Evolutionary conservation across 2,888 invertebrate genomes (phyloP), one percentile per base, ranked within the genome.

Genomic region (Ormyrus thymus): DNA sequence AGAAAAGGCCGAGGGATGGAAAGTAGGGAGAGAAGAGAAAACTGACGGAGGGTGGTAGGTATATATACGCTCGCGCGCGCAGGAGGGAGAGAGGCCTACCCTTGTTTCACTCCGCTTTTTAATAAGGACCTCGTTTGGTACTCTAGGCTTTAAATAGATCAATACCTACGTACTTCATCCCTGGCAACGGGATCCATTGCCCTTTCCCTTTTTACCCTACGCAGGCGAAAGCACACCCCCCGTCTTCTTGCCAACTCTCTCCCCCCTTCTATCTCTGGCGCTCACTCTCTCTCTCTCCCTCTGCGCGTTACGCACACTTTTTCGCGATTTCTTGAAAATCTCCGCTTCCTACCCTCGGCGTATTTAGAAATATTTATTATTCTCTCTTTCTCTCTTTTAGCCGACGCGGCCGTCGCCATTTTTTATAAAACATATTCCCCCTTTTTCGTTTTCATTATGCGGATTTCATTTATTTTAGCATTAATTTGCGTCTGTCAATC

Each of bases 41-140:
- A 78, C 76, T 59, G 78, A 78, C 72, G 76, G 81, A 79, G 83
- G 73, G 79, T 48, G 61, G 29, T 58, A 69, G 46, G 59, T n/a
- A 53, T 29, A 29, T 29, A 29, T 29, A 29, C n/a, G 70, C 50
- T 45, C 53, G 71, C 15, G 71, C 11, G 68, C 29, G 43, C 11
- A n/a, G 43, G 48, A 58, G 51, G 50, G 58, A 43, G 64, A 15
- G 51, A 13, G 64, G 53, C 65, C 74, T 68, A 79, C 79, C 81
- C 79, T 77, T 80, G 76, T 81, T 79, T 81, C 77, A 68, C 77
- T 80, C 74, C 86, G 88, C 89, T 90, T 90, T 90, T 90, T 90
- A 89, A 90, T 90, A 90, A 90, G 89, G 89, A 89, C 89, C 89
- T 90, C 90, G 89, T 90, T 90, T 90, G 90, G 89, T 90, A 88